Conservation (phyloP, 2,888 invertebrate species). For the Sarcophaga carnaria region DNA sequence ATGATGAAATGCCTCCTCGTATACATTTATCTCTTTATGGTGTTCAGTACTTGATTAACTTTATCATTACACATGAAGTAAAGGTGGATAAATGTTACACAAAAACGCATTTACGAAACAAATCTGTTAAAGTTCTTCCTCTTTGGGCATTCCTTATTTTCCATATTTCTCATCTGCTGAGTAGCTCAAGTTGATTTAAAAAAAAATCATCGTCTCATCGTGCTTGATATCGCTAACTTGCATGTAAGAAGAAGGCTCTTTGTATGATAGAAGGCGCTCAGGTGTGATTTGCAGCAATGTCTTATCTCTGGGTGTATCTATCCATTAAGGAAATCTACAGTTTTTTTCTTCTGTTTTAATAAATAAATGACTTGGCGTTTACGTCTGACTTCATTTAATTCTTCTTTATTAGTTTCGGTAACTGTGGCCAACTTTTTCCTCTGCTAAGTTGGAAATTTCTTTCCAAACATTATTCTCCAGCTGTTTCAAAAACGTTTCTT, state of each 20-base stretch:
- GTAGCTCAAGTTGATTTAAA: neutral
- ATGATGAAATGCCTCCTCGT: slow-evolving; percentile 41
- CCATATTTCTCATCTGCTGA: neutral
- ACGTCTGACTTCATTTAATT: slow-evolving; percentile 30
- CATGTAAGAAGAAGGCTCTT: no score
- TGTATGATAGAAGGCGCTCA: neutral
- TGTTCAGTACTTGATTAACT: slow-evolving; percentile 45
- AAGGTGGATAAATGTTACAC: slow-evolving; percentile 9
- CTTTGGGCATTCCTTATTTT: neutral
- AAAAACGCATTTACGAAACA: slow-evolving; percentile 12
- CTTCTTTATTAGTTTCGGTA: slow-evolving; percentile 7
- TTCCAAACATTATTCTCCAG: no score
- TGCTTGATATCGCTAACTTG: neutral
- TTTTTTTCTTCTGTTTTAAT: slow-evolving; percentile 11
- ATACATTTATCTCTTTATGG: slow-evolving; percentile 25
- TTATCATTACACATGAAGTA: slow-evolving; percentile 40
- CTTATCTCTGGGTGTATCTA: neutral
- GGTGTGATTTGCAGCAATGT: slow-evolving; percentile 40
- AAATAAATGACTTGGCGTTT: slow-evolving; percentile 43
- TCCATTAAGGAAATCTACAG: slow-evolving; percentile 29
- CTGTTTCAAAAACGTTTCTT: neutral
- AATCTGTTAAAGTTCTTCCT: neutral
- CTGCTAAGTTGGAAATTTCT: no score
- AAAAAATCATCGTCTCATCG: no score
- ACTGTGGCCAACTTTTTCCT: neutral